Evolutionary conservation across 1,140 invertebrate genomes (phyloP), one percentile per base, ranked within the genome.

Genomic region (Bombus affinis): DNA sequence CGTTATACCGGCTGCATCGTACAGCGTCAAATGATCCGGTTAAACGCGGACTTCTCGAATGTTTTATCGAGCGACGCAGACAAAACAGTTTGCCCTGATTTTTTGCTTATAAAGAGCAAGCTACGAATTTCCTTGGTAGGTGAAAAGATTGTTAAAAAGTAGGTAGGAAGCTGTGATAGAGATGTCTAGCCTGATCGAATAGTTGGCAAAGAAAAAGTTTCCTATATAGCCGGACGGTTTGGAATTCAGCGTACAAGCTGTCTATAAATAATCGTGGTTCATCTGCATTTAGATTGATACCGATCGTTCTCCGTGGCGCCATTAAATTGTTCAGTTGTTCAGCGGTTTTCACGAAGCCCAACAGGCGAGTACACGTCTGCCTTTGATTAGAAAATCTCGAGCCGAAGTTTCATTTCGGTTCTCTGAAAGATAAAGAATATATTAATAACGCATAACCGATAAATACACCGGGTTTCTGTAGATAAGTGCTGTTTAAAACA

Each of bases 211-310:
- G 32, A 37, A 68, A 37, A 25, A 18, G 18, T 68, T 9, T 1
- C 28, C 53, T 1, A 32, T 15, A 35, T 13, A 18, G 47, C 1
- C 73, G 25, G 13, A 53, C 3, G 22, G 13, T 32, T 75, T 15
- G 57, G 37, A 77, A 62, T 77, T 77, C 22, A 53, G 5, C 42
- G 42, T 44, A 12, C 22, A 32, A 35, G 18, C 42, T 44, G 77
- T 68, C 77, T 79, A 68, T 79, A 79, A 80, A 80, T 80, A 80
- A 80, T 70, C 32, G 32, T 9, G 42, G 65, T 70, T 53, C 65
- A 70, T 80, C 78, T 70, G 78, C 78, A 80, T 70, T 80, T 70
- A 70, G 66, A 80, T 80, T 80, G 66, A 80, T 80, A 80, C 42
- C 65, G 32, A 70, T 80, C 75, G 75, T 42, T 42, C 25, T 25